phyloP scores from a whole-genome alignment of 1,140 invertebrate species.

The Pissodes strobi region DNA sequence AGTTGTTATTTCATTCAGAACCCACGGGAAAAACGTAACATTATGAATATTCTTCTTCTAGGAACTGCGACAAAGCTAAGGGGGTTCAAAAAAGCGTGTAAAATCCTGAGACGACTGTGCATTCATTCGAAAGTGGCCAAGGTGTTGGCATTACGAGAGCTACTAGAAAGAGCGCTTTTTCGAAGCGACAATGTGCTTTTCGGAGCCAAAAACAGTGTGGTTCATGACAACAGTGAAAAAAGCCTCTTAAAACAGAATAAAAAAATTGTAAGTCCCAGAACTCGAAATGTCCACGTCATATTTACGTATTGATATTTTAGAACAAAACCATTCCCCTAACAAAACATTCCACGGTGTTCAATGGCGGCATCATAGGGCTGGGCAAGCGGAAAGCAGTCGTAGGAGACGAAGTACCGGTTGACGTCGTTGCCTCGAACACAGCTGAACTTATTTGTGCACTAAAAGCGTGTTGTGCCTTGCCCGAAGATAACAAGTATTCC shows the following conservation, averaged over 20 bases:
- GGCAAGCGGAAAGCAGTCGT: conserved; percentile 64
- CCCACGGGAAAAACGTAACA: too few relatives aligned
- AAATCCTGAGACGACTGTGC: conserved; percentile 67
- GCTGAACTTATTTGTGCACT: conserved; percentile 47
- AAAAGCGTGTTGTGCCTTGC: conserved; percentile 49
- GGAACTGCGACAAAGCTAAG: conserved; percentile 59
- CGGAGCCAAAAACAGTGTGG: conserved; percentile 62
- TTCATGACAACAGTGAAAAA: conserved; percentile 58
- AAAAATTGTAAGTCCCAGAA: conserved; percentile 52
- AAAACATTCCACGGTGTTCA: conserved; percentile 86
- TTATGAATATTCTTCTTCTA: conserved; percentile 14
- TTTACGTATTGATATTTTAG: not conserved
- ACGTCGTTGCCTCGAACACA: conserved; percentile 54
- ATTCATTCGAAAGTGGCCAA: conserved; percentile 68
- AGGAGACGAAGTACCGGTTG: conserved; percentile 57
- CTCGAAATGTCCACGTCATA: too few relatives aligned
- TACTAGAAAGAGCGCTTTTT: conserved; percentile 73
- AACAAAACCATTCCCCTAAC: conserved; percentile 68
- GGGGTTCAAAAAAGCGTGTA: conserved; percentile 65
- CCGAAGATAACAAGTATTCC: conserved; percentile 48
- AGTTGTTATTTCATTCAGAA: not conserved
- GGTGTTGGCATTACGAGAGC: conserved; percentile 70
- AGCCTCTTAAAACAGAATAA: conserved; percentile 60
- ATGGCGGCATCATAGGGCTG: conserved; percentile 86
- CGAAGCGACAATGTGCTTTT: conserved; percentile 65